Base-by-base conservation (phyloP, 2,113 vertebrate species). In the Saccopteryx bilineata region DNA sequence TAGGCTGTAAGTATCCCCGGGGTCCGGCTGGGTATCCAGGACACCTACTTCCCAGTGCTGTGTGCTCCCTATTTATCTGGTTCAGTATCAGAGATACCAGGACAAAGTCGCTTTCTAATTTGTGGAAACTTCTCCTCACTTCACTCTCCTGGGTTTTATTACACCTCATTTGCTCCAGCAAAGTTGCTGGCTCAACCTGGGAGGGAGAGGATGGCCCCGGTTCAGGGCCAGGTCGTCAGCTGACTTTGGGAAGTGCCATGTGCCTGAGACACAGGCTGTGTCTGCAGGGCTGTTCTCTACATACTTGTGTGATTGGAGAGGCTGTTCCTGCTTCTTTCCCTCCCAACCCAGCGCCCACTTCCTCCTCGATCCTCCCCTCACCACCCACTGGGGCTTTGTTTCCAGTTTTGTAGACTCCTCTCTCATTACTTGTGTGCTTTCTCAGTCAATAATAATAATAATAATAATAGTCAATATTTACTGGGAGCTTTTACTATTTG, bases 21-120 rank as follows among this genome's bases (percentile, higher is more conserved):
- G 63, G 96, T 81, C 31, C 56, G 9, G 14, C 3, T 11, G 21
- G 83, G 74, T 93, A 97, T 96, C 39, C 48, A 58, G 97, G 82
- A 79, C 94, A 96, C 78, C 92, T 87, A 28, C 39, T 91, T 97
- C 91, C 81, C 46, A 69, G 71, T 24, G 72, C 33, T 7, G 0
- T 13, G 50, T 66, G 86, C 23, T 91, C 48, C 82, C 39, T 82
- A 65, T 82, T 71, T 79, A 86, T 80, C 60, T 96, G 78, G 91
- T 87, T 92, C 68, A 61, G 58, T 60, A 86, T 79, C 76, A n/a
- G 74, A 75, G 69, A 91, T 96, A 95, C 69, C 19, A 24, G 93
- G 86, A 71, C 82, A 61, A 39, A 18, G 14, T 33, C 28, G 18
- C 48, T 79, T 82, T 95, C 63, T 65, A 66, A 75, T 91, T 90